These are phyloP conservation scores for Coleophora flavipennella DNA, from an alignment of 2,888 invertebrate species.

Conservation along the genomic window DNA sequence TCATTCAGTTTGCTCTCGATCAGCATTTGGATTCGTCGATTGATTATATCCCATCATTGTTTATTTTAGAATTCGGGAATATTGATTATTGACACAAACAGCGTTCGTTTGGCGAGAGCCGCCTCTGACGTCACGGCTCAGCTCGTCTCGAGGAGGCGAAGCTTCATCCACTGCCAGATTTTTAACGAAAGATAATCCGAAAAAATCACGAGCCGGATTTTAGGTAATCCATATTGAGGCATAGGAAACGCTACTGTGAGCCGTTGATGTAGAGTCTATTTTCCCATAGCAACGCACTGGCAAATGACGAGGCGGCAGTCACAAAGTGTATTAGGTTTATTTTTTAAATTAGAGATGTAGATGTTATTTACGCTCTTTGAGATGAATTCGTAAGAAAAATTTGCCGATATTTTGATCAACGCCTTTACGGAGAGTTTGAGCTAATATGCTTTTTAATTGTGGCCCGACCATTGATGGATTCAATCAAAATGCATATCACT, in stretches of 20 bases:
- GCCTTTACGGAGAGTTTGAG: too few species aligned
- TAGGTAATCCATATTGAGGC: constrained; percentile 1
- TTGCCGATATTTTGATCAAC: background rate
- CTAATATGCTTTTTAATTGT: too few species aligned
- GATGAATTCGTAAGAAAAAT: background rate
- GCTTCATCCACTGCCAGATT: constrained; percentile 12
- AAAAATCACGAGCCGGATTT: constrained; percentile 10
- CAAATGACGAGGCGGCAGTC: background rate
- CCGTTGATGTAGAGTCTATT: background rate
- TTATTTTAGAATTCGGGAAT: too few species aligned
- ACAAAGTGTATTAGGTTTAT: background rate
- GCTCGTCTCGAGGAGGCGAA: background rate
- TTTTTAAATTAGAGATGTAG: background rate
- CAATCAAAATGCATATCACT: too few species aligned
- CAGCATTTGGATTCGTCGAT: too few species aligned
- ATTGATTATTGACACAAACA: too few species aligned
- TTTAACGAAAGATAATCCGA: constrained; percentile 13
- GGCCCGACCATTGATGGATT: too few species aligned
- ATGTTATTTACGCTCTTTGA: background rate
- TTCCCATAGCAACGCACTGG: background rate
- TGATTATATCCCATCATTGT: too few species aligned
- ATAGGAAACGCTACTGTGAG: background rate
- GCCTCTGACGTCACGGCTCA: background rate
- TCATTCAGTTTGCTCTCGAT: too few species aligned
- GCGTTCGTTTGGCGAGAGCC: too few species aligned